Base-by-base conservation (phyloP, 2,797 vertebrate species). In the Percopsis omiscomaycus region DNA sequence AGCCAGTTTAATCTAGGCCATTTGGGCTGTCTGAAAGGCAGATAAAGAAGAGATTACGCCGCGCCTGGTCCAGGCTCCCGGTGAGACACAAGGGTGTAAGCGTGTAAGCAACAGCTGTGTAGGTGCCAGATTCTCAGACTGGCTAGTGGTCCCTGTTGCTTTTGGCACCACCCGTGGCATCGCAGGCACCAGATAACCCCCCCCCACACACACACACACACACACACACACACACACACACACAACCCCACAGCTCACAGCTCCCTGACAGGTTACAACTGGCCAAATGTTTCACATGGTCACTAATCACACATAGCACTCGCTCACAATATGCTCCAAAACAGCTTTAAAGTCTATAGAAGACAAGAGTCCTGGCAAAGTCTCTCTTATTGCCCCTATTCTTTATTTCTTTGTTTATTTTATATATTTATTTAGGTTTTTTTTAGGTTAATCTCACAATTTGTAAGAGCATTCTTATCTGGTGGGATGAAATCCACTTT, bases 21-120 rank as follows among this genome's bases (percentile, higher is more conserved):
- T 90, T 90, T 89, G 88, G 86, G 75, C 78, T 84, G 87, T 88
- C 86, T 91, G 88, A 89, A 79, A 89, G 86, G 86, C 78, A 89
- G 88, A 89, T 89, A 88, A 90, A 88, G 86, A 74, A 75, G 9
- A 84, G 88, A 89, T 89, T 87, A 89, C 82, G 85, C 75, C 53
- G 58, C 74, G 69, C 74, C 79, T 66, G 86, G 79, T 83, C 55
- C 66, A 79, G 78, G 78, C 81, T 81, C 76, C 79, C 15, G 68
- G 79, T 87, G 85, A 83, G 83, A 85, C 69, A 69, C 76, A 79
- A 84, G 86, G 87, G 73, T 76, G 79, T 78, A 84, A 68, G 82
- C 75, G 77, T 80, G 82, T 62, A 83, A 83, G 84, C 71, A 84
- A 83, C 90, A 92, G 86, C 89, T 91, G 91, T 67, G 78, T 59